Base-by-base conservation (phyloP, 2,113 vertebrate species). In the Pollimyrus isidori region DNA sequence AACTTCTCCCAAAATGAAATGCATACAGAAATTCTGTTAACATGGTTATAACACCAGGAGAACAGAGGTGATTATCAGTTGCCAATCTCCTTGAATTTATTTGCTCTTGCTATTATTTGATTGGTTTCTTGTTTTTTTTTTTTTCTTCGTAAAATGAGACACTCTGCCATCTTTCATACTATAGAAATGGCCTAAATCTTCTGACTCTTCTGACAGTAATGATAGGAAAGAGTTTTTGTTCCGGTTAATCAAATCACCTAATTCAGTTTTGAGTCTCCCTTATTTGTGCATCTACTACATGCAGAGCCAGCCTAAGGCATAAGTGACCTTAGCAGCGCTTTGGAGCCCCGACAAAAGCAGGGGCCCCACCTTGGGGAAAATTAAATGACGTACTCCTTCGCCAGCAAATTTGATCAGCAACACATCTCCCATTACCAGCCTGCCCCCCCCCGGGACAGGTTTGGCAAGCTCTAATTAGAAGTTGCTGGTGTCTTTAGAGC, bases 21-120 rank as follows among this genome's bases (percentile, higher is more conserved):
- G 35, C 56, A 82, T 46, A 19, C 23, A 88, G 48, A 89, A 56
- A 35, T 73, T 9, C 19, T 84, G 46, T 84, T 84, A 39, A 26
- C 2, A 3, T 48, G 17, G n/a, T 73, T 26, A 53, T 62, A 3
- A 62, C 23, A n/a, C 56, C 23, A 62, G 49, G 49, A 82, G 69
- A 53, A 89, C 19, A 23, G 73, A 56, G 7, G 15, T 56, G 39
- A 30, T 23, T 84, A 23, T 90, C 39, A 42, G 86, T 80, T 80
- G 86, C 86, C 86, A 88, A 58, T 69, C 69, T 88, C 65, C 86
- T 89, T 17, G 11, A 52, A 62, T 62, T 49, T 5, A 11, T 88
- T 50, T 50, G n/a, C 26, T 56, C 13, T 56, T 26, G 89, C 87
- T 73, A 42, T 88, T 26, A 17, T 82, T 48, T 82, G 88, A 11